These are phyloP conservation scores for Myanophis thanlyinensis DNA, from an alignment of 2,113 vertebrate species.

Conservation along the genomic window DNA sequence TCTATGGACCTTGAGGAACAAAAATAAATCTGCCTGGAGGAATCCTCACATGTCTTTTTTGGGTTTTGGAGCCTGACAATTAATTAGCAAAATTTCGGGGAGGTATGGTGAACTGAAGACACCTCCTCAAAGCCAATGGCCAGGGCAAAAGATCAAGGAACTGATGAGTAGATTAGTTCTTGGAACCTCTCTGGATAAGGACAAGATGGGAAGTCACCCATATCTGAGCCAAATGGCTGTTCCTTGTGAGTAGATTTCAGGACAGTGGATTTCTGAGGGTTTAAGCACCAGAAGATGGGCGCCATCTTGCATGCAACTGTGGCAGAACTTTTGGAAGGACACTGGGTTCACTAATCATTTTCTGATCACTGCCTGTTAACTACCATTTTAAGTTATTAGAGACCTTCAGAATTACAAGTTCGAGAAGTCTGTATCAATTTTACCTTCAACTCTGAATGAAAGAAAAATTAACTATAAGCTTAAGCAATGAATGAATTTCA, in stretches of 20 bases:
- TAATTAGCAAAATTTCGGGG: not conserved
- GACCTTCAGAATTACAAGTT: not conserved
- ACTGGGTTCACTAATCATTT: not conserved
- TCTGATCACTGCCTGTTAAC: not conserved
- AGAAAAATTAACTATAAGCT: not conserved
- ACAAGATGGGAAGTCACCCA: not conserved
- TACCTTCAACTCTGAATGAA: not conserved
- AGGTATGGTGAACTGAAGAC: not conserved
- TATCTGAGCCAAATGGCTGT: not conserved
- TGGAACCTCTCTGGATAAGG: not conserved
- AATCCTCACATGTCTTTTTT: not conserved
- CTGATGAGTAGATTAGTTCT: not conserved
- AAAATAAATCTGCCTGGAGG: not conserved
- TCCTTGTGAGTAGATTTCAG: not conserved
- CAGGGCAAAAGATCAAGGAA: not conserved
- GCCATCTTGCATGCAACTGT: not conserved
- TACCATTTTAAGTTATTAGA: not conserved
- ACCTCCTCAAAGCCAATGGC: not conserved
- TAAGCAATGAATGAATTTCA: not conserved
- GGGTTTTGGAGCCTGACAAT: not conserved
- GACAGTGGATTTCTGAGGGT: not conserved
- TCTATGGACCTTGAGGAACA: not conserved
- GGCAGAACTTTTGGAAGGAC: not conserved
- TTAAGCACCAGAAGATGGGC: not conserved
- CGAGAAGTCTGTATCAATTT: not conserved